Evolutionary conservation across 2,797 vertebrate genomes (phyloP).

Genomic region (Myiothlypis coronata): DNA sequence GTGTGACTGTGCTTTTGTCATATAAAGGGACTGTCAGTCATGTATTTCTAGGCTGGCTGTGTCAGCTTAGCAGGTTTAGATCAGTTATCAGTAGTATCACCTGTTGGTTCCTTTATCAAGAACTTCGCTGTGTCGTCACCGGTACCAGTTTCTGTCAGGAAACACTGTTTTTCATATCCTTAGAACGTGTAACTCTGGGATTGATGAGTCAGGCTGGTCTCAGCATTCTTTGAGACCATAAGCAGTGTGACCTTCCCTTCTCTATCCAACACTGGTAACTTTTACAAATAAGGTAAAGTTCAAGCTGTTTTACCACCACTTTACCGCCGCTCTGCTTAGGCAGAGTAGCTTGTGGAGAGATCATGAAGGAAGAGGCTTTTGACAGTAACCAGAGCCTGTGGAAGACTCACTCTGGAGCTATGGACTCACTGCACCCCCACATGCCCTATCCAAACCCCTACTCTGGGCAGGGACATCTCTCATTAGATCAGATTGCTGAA

Average conservation of each 20-base stretch:
- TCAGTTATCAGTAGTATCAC: not conserved
- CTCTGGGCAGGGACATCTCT: not conserved
- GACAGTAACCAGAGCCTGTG: not conserved
- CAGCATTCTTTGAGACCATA: not conserved
- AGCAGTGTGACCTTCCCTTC: not conserved
- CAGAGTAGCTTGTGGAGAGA: not conserved
- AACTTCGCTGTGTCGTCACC: accelerated
- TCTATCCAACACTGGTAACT: not conserved
- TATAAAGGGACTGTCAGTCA: not conserved
- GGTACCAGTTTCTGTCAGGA: not conserved
- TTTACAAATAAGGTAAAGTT: not conserved
- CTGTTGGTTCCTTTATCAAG: not conserved
- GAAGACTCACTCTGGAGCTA: not conserved
- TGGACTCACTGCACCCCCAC: not conserved
- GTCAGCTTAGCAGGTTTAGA: not conserved
- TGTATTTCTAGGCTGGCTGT: not conserved
- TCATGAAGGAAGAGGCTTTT: not conserved
- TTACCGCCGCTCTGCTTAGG: not conserved
- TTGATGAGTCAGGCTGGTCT: not conserved
- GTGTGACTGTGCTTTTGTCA: not conserved
- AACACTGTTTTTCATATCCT: not conserved
- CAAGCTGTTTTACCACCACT: not conserved
- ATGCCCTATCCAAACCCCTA: not conserved
- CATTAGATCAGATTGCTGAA: not conserved
- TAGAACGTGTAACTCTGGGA: not conserved